A percentile compares a stretch with the other conserved stretches of the same genome.
Evolutionary conservation across 2,113 vertebrate species (phyloP).

Genomic region (Glaucidium brasilianum): DNA sequence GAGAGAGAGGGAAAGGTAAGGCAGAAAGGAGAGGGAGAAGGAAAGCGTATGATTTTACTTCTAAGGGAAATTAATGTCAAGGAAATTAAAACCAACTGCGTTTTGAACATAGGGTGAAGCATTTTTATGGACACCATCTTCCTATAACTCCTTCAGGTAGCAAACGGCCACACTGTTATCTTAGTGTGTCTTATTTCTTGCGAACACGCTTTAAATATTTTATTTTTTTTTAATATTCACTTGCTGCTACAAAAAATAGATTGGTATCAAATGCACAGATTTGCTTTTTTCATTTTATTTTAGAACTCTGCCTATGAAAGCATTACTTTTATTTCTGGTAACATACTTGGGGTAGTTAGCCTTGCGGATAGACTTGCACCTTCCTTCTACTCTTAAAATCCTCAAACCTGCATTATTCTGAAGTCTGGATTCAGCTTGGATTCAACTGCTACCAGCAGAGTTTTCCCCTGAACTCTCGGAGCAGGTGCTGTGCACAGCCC

Average conservation of each 20-base stretch:
- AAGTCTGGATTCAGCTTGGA: neutral
- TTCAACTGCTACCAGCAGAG: no score
- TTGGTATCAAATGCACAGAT: accelerated
- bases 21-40: neutral
- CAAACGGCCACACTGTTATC: neutral
- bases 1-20: neutral
- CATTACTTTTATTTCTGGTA: neutral
- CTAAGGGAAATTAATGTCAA: neutral
- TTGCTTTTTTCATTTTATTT: neutral
- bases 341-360: neutral
- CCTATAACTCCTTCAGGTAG: neutral
- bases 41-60: neutral
- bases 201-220: neutral
- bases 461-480: neutral
- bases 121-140: neutral
- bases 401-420: neutral
- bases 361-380: no score
- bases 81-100: neutral
- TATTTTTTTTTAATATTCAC: neutral
- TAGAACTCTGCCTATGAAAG: neutral
- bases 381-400: neutral
- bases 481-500: accelerated
- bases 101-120: neutral
- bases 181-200: neutral
- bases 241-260: neutral